Conservation (phyloP, 1,140 invertebrate species). For the Aphelinus certus region DNA sequence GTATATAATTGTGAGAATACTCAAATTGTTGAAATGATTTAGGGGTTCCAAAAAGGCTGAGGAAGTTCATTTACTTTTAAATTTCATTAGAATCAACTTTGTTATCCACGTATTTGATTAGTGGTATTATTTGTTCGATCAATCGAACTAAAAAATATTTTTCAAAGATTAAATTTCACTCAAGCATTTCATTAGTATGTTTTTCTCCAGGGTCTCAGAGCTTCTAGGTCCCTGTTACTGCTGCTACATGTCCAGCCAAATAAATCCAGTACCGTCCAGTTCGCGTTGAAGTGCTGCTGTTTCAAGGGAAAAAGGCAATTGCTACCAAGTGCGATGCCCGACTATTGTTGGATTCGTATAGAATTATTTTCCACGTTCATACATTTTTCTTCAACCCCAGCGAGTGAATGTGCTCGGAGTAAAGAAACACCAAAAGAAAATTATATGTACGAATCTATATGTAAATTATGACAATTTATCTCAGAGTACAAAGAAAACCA, state of each 20-base stretch:
- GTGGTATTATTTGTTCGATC: too few relatives aligned
- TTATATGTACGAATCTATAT: slow-evolving; percentile 24
- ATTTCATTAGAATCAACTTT: too few relatives aligned
- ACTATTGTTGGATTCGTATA: slow-evolving; percentile 6
- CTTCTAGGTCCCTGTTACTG: slow-evolving; percentile 50
- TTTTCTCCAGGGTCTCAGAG: slow-evolving; percentile 39
- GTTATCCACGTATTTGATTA: too few relatives aligned
- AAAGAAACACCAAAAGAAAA: slow-evolving; percentile 34
- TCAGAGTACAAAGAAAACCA: slow-evolving; percentile 33
- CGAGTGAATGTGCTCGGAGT: background rate
- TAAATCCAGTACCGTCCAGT: slow-evolving; percentile 61
- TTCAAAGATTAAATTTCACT: too few relatives aligned
- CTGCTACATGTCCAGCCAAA: slow-evolving; percentile 56
- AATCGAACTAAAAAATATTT: too few relatives aligned
- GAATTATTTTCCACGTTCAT: slow-evolving; percentile 18
- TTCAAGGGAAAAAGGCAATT: slow-evolving; percentile 2
- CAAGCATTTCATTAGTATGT: too few relatives aligned
- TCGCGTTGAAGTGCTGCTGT: slow-evolving; percentile 45
- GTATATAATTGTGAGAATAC: too few relatives aligned
- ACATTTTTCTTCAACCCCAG: slow-evolving; percentile 3
- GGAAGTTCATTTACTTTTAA: too few relatives aligned
- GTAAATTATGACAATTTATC: slow-evolving; percentile 22
- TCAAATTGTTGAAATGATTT: too few relatives aligned
- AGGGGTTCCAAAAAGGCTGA: too few relatives aligned
- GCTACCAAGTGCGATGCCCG: background rate